Evolutionary conservation across 1,140 invertebrate species (phyloP), one percentile per base, ranked within the genome.

Genomic region (Drosophila littoralis): DNA sequence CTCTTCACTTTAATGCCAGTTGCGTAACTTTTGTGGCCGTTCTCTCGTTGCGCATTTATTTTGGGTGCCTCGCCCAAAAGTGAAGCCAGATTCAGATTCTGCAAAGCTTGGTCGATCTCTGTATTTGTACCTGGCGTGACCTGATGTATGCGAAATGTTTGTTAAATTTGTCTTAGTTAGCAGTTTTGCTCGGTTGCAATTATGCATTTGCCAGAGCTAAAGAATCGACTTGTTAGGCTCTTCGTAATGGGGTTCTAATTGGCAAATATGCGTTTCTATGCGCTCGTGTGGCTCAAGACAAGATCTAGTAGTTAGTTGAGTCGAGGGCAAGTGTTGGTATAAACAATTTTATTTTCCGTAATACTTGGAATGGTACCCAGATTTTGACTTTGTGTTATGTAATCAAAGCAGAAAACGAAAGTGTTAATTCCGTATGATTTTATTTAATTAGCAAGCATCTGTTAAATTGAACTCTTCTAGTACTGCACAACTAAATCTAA

Each of bases 231-330:
- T 67, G 79, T 80, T 85, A 82, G 88, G 48, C 68, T 76, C 50
- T 69, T 68, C 63, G 63, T 79, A 82, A 82, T 76, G 46, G 60
- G 60, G 60, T 69, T 69, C 79, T 85, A 85, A 85, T 76, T 88
- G 71, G 69, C 75, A 82, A 82, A 82, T 59, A 86, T 59, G 66
- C 60, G 55, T 72, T 48, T 36, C 22, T 35, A 33, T 42, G 9
- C 22, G 22, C 22, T 5, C 22, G 51, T 60, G 48, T 15, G 38
- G 38, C 35, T n/a, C 45, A 69, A 69, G 67, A 68, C 65, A 59
- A 69, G 43, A 45, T 55, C 40, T 36, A 55, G 52, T 55, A 33
- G 48, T 2, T 48, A n/a, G 43, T 7, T 38, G 8, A 40, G 22
- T 33, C n/a, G 58, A n/a, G 46, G 65, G 10, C 55, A 61, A 69